Conservation (phyloP, 1,140 invertebrate genomes). For the Ganaspis sp. region DNA sequence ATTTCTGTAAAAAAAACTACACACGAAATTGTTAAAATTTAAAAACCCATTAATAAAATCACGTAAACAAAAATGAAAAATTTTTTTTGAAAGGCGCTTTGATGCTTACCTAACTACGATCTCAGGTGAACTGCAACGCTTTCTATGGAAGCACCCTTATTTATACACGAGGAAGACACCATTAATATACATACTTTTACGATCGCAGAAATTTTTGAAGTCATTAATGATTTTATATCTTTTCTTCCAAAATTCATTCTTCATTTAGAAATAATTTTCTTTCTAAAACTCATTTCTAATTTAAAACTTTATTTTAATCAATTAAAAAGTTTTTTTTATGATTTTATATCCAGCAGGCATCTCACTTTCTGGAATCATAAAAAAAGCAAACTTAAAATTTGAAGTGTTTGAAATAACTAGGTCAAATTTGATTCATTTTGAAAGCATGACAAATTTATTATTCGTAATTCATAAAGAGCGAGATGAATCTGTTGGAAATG, state of each 20-base stretch:
- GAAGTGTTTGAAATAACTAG: not conserved
- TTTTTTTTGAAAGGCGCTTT: slow-evolving; percentile 28
- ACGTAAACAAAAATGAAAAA: slow-evolving; percentile 20
- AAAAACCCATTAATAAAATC: not conserved
- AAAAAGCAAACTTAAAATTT: not conserved
- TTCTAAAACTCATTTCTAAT: not conserved
- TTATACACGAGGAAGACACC: slow-evolving; percentile 71
- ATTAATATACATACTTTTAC: slow-evolving; percentile 64
- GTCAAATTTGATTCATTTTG: slow-evolving; percentile 7
- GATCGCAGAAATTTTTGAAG: slow-evolving; percentile 55
- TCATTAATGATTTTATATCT: not conserved
- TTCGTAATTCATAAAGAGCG: slow-evolving; percentile 5
- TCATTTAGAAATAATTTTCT: too few species aligned
- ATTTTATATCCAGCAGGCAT: not conserved
- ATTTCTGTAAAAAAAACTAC: not conserved
- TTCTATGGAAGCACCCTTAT: slow-evolving; percentile 66
- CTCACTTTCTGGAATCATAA: not conserved
- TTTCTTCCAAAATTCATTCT: too few species aligned
- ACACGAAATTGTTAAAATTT: not conserved
- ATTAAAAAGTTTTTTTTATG: not conserved
- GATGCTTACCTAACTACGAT: slow-evolving; percentile 69
- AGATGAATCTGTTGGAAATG: not conserved
- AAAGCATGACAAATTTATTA: slow-evolving; percentile 12
- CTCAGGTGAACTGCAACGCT: slow-evolving; percentile 68
- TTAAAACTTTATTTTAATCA: not conserved